Evolutionary conservation across 2,113 vertebrate species (phyloP), one percentile per base, ranked within the genome.

Genomic region (Merops nubicus): DNA sequence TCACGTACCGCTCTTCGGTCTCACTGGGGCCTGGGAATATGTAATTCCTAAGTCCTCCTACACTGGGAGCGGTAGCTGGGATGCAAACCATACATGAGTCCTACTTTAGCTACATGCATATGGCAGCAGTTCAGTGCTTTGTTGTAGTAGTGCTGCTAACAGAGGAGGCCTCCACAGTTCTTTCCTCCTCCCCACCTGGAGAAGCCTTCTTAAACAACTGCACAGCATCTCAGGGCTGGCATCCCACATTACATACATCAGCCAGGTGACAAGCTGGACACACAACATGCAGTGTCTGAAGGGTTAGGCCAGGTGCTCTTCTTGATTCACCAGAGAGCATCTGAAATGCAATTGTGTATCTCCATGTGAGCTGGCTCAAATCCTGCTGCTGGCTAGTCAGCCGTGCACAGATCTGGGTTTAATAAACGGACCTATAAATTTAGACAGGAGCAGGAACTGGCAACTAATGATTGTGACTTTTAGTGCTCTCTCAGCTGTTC

Each of bases 361-460:
- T 91, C 79, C 68, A 70, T 5, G 0, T 74, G 96, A 95, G 42
- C 85, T 94, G 92, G 86, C 88, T 54, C 50, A 65, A 14, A 77
- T 50, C 59, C 50, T 69, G 72, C 91, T 94, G 88, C 47, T 81
- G 92, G 82, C 82, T 69, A 80, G 47, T 80, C 63, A 92, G 42
- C 75, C 80, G 29, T 59, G 88, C 83, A 59, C 64, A 86, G 50
- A 77, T 77, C 95, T 96, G 91, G 72, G 23, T 69, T 95, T 91
- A 95, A 93, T 93, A 91, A 96, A 54, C 38, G 14, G 59, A 93
- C 38, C 54, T 63, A 70, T 95, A 86, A 86, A 95, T 92, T 88
- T 81, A 92, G 79, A 69, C 72, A 80, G 76, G 54, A 93, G 54
- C 80, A 92, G 86, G 57, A 93, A 79, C 78, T 79, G 74, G 57